These are phyloP conservation scores for Amorpha juglandis DNA, from an alignment of 2,888 invertebrate genomes.

Conservation along the genomic window DNA sequence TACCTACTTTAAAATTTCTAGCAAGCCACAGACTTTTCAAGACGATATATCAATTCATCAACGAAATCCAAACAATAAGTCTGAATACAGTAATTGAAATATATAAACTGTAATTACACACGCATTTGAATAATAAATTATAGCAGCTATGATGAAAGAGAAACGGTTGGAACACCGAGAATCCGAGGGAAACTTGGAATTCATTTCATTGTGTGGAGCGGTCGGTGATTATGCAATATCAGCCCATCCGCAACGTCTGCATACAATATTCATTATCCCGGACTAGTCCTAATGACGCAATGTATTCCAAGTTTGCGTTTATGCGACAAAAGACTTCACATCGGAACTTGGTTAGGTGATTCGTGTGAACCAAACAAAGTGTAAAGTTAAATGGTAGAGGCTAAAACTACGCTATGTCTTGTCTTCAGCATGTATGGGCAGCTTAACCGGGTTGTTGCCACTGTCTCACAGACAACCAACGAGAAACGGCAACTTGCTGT, in stretches of 20 bases:
- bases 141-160: not conserved
- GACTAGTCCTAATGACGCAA: slow-evolving; percentile 55
- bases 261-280: slow-evolving; percentile 64
- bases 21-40: no score
- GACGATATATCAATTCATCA: no score
- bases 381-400: no score
- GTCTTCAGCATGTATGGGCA: no score
- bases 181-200: not conserved
- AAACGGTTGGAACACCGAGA: not conserved
- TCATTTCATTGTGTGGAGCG: slow-evolving; percentile 7
- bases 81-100: not conserved
- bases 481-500: no score
- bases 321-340: slow-evolving; percentile 37
- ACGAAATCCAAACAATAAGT: no score
- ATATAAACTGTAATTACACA: not conserved
- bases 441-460: no score
- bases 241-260: slow-evolving; percentile 39
- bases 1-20: no score
- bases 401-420: no score
- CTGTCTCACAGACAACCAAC: no score
- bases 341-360: not conserved
- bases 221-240: slow-evolving; percentile 51
- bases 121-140: not conserved
- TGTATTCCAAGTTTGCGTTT: slow-evolving; percentile 50
- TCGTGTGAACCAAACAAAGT: not conserved